Evolutionary conservation across 2,113 vertebrate species (phyloP).

Genomic region (Vimba vimba): DNA sequence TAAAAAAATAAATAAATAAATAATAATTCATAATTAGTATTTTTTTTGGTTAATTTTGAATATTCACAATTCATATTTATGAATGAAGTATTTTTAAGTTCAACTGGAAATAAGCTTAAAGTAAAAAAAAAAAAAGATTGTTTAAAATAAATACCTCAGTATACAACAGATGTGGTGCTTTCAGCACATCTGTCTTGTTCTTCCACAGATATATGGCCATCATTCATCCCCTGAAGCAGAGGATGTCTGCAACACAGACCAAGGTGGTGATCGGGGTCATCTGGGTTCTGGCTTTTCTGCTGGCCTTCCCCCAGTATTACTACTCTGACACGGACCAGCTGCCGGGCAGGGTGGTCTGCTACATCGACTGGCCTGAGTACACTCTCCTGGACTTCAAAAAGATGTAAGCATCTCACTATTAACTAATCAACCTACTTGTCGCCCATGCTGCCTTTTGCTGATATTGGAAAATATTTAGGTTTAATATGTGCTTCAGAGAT

Average conservation of each 20-base stretch:
- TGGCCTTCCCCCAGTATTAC: slow-evolving; percentile 93
- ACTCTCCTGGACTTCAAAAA: slow-evolving; percentile 76
- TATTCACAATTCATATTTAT: too few species aligned
- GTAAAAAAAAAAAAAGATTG: neutral
- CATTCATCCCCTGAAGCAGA: slow-evolving; percentile 92
- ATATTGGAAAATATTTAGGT: neutral
- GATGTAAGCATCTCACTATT: slow-evolving; percentile 79
- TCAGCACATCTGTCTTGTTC: slow-evolving; percentile 22
- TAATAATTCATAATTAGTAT: too few species aligned
- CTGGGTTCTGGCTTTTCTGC: slow-evolving; percentile 90
- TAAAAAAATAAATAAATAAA: too few species aligned
- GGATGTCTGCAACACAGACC: slow-evolving; percentile 90
- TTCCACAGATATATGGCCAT: slow-evolving; percentile 93
- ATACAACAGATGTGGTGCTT: neutral
- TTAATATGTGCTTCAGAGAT: neutral
- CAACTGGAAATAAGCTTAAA: neutral
- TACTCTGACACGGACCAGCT: slow-evolving; percentile 81
- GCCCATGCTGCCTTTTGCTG: neutral
- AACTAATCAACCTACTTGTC: neutral
- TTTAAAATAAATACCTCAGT: neutral
- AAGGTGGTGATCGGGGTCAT: slow-evolving; percentile 88
- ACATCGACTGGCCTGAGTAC: slow-evolving; percentile 90
- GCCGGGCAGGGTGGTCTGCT: slow-evolving; percentile 83
- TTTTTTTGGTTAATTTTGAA: too few species aligned
- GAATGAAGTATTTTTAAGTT: too few species aligned